Base-by-base conservation (phyloP, 1,140 invertebrate genomes). In the Probaryconus sp. region DNA sequence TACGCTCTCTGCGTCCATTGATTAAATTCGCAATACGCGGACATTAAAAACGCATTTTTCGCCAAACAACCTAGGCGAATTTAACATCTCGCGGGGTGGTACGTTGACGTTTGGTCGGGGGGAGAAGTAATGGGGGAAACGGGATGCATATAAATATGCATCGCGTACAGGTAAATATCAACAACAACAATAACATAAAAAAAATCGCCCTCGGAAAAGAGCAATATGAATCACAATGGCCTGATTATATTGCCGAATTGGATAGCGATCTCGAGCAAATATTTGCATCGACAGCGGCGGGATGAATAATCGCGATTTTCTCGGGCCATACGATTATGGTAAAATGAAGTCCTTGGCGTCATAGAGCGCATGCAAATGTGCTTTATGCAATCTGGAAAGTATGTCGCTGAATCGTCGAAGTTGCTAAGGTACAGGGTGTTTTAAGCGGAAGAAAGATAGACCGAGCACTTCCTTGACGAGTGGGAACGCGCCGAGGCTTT, bases 401-500 rank as follows among this genome's bases (percentile, higher is more conserved):
- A 26, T 6, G 38, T 26, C 47, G 50, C 50, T 47, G 33, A 56
- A 45, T 65, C 61, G 47, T 38, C 50, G 31, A 7, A 47, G 28
- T 56, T n/a, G 18, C 18, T 31, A 37, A 24, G 24, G 48, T 18
- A 26, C 9, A 13, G 3, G 35, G 1, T 17, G 38, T 50, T 63
- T 50, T 11, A 11, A 14, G 33, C 10, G 9, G 35, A 21, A 53
- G 55, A 58, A 56, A 56, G 50, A 43, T 48, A 30, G 26, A 20
- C 13, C 7, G 21, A 18, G 31, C 61, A 61, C n/a, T n/a, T n/a
- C n/a, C n/a, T n/a, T 68, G 64, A 76, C 53, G 76, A 73, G 77
- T 65, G 67, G 68, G 56, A 78, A 70, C 76, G 80, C 80, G 77
- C 79, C 83, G 79, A 82, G 70, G 69, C 81, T 81, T 83, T 85